A percentile compares a stretch with the other conserved stretches of the same genome.
Conservation (phyloP, 92 coral and sea anemone genomes). For the Virgularia gustaviana region DNA sequence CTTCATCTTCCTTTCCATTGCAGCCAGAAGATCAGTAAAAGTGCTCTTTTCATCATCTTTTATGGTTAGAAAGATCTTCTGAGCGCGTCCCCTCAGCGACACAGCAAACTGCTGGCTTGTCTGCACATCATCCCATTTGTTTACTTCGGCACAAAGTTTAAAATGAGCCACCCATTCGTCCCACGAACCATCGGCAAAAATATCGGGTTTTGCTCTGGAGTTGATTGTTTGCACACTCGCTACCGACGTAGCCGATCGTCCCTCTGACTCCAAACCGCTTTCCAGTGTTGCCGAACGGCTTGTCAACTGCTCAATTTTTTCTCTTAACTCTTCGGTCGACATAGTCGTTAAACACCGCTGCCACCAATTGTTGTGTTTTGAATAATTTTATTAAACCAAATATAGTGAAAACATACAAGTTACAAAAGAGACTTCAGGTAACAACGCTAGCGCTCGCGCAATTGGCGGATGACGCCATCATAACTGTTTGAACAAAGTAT, state of each 20-base stretch:
- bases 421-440: too few species aligned
- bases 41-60: neutral
- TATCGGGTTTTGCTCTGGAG: conserved; percentile 19
- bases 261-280: too few species aligned
- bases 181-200: conserved; percentile 18
- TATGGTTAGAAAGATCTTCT: conserved; percentile 6
- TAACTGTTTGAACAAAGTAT: neutral
- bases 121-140: conserved; percentile 25
- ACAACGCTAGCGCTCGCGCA: neutral
- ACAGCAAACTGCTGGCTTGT: conserved; percentile 36
- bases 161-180: conserved; percentile 27
- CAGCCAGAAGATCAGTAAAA: conserved; percentile 19
- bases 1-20: conserved; percentile 1
- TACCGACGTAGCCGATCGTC: neutral
- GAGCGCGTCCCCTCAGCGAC: conserved; percentile 23
- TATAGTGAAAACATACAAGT: too few species aligned
- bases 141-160: conserved; percentile 28
- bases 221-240: conserved; percentile 2
- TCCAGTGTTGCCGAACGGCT: too few species aligned
- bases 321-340: neutral
- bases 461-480: neutral
- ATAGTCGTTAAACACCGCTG: too few species aligned
- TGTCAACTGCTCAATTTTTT: neutral
- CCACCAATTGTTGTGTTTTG: neutral
- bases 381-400: neutral